Base-by-base conservation (phyloP, 2,888 invertebrate genomes). In the Nymphalis urticae region DNA sequence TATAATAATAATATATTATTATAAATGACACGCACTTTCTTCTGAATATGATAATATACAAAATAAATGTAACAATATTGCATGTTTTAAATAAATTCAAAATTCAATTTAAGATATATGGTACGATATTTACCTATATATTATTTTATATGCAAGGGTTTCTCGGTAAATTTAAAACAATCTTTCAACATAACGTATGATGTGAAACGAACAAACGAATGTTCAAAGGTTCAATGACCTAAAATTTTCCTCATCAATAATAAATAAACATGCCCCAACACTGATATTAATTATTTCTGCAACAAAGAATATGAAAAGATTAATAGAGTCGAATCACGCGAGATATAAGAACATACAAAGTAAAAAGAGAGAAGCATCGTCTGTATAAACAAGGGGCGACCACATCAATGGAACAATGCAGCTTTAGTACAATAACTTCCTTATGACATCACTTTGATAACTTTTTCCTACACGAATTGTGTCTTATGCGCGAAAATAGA, bases 271-370 rank as follows among this genome's bases (percentile, higher is more conserved):
- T 48, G 16, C 64, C 42, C 7, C 17, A 58, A 16, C n/a, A 21
- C 13, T 21, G 47, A 59, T 47, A 64, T 60, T 65, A 69, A 60
- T 71, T 65, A 68, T 65, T 56, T 65, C 48, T 56, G 62, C 63
- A 61, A 67, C 62, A 59, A 65, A 65, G 60, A 70, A 54, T 58
- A 53, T 32, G 47, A 36, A 42, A 65, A 67, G 63, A 71, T 69
- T 71, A 68, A 71, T 71, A 64, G 67, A 63, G 61, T 53, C 60
- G 50, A 61, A 61, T 63, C 73, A 71, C 67, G 63, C 72, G 50
- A 73, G 24, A 63, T 60, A 62, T 54, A 27, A 56, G 24, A 32
- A 56, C 17, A 17, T 42, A 58, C 42, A 36, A 58, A 42, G 42
- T 58, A 10, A 58, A 58, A 27, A 56, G 32, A 24, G 53, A 27